Base-by-base conservation (phyloP, 2,888 invertebrate genomes). In the Carpatolechia fugitivella region DNA sequence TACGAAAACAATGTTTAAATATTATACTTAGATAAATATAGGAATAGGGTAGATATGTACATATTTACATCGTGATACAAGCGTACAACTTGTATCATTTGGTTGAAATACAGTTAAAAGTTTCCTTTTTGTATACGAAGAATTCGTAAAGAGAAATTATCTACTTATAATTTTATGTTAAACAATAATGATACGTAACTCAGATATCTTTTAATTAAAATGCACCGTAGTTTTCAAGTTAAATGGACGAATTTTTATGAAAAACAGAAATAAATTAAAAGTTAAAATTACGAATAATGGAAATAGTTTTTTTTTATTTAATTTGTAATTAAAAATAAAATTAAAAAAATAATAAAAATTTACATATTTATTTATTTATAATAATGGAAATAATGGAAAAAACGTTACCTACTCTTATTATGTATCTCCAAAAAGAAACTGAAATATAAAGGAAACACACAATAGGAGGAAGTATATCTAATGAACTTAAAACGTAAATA, bases 171-270 rank as follows among this genome's bases (percentile, higher is more conserved):
- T 41, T 20, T 11, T 41, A 20, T 20, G 11, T 10, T 20, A 41
- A 41, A 11, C 10, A 41, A 41, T 38, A 36, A 36, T 36, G 18
- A 16, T 16, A 8, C 14, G 7, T 38, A 14, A 14, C 14, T 13
- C n/a, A n/a, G 8, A 16, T 16, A 8, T 16, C 5, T 67, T 73
- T 78, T 81, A 78, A 72, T 73, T 74, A 82, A 85, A 84, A 82
- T 40, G 40, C 40, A 40, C 40, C 40, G 14, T 40, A 6, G 5
- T 40, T 14, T 40, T 40, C 14, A 40, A 18, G 14, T 46, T 36
- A 18, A 30, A 30, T 40, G 49, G 49, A 49, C 35, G 49, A 49
- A 49, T 49, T 18, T 40, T 40, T 18, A 14, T 3, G 16, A 10
- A 40, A 40, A 10, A 40, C 47, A 54, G 14, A 47, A 48, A 33